Percentiles rank a stretch among this genome's conserved stretches.
These are phyloP conservation scores for Acleris laterana DNA, from an alignment of 2,888 invertebrate species.

Conservation along the genomic window DNA sequence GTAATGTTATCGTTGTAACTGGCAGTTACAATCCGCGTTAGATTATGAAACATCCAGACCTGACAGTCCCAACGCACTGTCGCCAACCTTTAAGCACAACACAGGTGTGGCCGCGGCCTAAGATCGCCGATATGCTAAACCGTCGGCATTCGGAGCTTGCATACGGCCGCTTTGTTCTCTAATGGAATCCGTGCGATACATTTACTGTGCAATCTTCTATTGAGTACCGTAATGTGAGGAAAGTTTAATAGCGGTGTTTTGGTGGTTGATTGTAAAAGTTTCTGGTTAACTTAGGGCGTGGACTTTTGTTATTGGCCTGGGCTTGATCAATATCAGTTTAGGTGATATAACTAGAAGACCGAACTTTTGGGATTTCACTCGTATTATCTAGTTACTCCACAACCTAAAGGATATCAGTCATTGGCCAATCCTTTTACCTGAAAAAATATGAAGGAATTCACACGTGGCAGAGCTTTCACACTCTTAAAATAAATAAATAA, in stretches of 20 bases:
- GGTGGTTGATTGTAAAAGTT: neutral
- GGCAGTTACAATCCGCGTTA: neutral
- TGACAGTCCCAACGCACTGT: conserved; percentile 12
- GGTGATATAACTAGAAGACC: too few relatives aligned
- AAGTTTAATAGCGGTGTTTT: conserved; percentile 20
- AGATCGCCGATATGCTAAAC: conserved; percentile 75
- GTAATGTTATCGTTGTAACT: neutral
- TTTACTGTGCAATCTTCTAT: conserved; percentile 49
- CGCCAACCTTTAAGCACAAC: conserved; percentile 33
- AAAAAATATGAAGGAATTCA: too few relatives aligned
- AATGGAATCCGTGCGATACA: conserved; percentile 47
- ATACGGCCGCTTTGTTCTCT: conserved; percentile 52
- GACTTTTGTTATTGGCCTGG: too few relatives aligned
- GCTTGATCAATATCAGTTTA: too few relatives aligned
- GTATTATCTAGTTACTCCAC: too few relatives aligned
- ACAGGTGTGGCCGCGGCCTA: conserved; percentile 58
- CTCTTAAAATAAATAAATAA: too few relatives aligned
- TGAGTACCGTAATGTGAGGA: conserved; percentile 30
- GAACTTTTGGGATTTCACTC: too few relatives aligned
- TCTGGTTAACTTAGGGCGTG: neutral
- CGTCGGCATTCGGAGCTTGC: conserved; percentile 65
- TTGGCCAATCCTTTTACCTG: too few relatives aligned
- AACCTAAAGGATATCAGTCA: too few relatives aligned
- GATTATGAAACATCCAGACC: too few relatives aligned
- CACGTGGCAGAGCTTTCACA: too few relatives aligned